Evolutionary conservation across 2,888 invertebrate genomes (phyloP), one percentile per base, ranked within the genome.

Genomic region (Trichopoda pennipes): DNA sequence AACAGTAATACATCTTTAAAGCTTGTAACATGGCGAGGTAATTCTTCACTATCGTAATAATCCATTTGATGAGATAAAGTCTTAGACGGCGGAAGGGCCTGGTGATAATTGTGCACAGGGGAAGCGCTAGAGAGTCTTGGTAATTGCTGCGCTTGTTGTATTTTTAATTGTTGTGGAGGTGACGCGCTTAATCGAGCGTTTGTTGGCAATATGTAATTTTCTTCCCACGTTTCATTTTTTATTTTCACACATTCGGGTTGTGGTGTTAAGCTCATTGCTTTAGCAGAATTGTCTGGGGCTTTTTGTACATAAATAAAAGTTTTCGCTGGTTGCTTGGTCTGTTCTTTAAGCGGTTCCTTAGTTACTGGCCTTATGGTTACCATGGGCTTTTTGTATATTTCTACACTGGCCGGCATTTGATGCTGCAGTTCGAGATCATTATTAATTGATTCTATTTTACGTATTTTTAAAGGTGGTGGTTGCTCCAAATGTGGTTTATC

Each of bases 1-100:
- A 89, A 76, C 19, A 87, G 87, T 60, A 90, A 79, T 0, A 88
- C 91, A 79, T 90, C 88, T n/a, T 77, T 84, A 75, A 89, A 89
- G 81, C 73, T 87, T 6, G 83, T 80, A 3, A 88, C 87, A 38
- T 84, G 83, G 1, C 83, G 84, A 1, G 89, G 88, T 51, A 88
- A 49, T 47, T 86, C 85, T 47, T 21, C 74, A 2, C 63, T 84
- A 9, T 81, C 84, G 14, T 73, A 84, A 8, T 74, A 72, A n/a
- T 55, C 79, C 81, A 85, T 6, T 42, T 16, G 51, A 28, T 53
- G 12, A 16, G 64, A 3, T 72, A 35, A 35, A 28, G 44, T 9
- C 21, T 72, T 9, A n/a, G 21, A 35, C 0, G 72, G 17, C 6
- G 32, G 3, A 14, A 21, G 44, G 0, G 32, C n/a, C 12, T 61